Evolutionary conservation across 2,888 invertebrate species (phyloP).

Genomic region (Clostera curtula): DNA sequence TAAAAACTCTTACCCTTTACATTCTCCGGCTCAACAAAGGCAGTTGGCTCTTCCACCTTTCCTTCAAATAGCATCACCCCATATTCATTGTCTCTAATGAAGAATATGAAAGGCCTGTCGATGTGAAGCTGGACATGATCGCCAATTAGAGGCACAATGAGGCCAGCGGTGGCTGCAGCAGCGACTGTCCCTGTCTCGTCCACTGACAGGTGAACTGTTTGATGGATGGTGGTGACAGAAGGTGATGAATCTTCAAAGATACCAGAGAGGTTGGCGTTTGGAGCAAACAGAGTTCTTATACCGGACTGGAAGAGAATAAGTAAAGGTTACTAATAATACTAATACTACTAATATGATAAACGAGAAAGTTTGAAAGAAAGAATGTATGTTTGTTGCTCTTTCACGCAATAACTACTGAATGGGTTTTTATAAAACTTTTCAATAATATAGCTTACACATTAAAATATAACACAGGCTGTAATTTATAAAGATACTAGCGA

Average conservation of each 20-base stretch:
- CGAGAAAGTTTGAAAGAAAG: too few species aligned
- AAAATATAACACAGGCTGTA: too few species aligned
- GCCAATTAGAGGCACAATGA: conserved; percentile 77
- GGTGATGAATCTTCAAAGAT: conserved; percentile 57
- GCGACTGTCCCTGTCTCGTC: conserved; percentile 80
- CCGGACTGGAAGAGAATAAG: conserved; percentile 67
- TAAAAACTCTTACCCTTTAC: too few species aligned
- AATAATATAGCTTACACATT: too few species aligned
- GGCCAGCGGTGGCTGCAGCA: conserved; percentile 75
- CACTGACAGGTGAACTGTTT: conserved; percentile 78
- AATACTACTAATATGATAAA: too few species aligned
- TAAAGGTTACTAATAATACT: too few species aligned
- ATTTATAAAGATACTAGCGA: too few species aligned
- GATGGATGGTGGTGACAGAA: conserved; percentile 72
- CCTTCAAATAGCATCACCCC: conserved; percentile 79
- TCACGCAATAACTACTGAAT: too few species aligned
- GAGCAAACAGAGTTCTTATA: conserved; percentile 71
- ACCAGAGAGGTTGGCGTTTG: conserved; percentile 72
- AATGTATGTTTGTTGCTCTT: too few species aligned
- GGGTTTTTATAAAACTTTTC: too few species aligned
- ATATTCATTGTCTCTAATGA: conserved; percentile 73
- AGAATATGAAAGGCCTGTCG: conserved; percentile 79
- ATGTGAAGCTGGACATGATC: conserved; percentile 65
- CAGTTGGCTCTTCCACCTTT: conserved; percentile 67
- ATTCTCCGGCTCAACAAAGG: conserved; percentile 17